Evolutionary conservation across 2,113 vertebrate species (phyloP).

Genomic region (Elgaria multicarinata): DNA sequence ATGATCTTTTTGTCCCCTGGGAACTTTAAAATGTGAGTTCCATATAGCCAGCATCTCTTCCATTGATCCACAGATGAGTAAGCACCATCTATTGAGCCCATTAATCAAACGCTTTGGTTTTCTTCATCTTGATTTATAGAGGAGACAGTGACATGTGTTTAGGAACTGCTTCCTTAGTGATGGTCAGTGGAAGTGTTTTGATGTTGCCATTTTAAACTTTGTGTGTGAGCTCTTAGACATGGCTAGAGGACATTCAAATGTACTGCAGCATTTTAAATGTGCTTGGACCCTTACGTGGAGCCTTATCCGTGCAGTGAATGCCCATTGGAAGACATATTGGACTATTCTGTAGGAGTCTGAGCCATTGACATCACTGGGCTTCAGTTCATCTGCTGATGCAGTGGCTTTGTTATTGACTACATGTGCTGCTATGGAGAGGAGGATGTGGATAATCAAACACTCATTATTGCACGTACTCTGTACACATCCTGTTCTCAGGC

Average conservation of each 20-base stretch:
- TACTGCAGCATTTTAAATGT: neutral
- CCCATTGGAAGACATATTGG: fast-evolving
- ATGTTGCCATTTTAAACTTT: neutral
- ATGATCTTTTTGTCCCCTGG: neutral
- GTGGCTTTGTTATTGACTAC: neutral
- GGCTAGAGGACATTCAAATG: neutral
- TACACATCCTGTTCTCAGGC: neutral
- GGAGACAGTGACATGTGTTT: neutral
- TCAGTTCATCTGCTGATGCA: neutral
- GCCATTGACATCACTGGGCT: neutral
- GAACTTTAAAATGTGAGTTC: neutral
- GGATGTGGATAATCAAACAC: neutral
- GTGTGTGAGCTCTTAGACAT: neutral
- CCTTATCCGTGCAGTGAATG: neutral
- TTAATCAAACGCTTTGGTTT: neutral
- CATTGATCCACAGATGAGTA: neutral
- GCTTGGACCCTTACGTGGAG: neutral
- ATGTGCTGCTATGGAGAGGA: neutral
- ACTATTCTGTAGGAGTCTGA: neutral
- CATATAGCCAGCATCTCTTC: too few relatives aligned
- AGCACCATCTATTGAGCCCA: neutral
- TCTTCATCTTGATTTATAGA: neutral
- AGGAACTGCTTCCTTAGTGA: neutral
- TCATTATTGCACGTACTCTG: neutral
- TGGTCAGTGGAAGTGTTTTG: neutral